Base-by-base conservation (phyloP, 2,888 invertebrate species). In the Nasonia oneida region DNA sequence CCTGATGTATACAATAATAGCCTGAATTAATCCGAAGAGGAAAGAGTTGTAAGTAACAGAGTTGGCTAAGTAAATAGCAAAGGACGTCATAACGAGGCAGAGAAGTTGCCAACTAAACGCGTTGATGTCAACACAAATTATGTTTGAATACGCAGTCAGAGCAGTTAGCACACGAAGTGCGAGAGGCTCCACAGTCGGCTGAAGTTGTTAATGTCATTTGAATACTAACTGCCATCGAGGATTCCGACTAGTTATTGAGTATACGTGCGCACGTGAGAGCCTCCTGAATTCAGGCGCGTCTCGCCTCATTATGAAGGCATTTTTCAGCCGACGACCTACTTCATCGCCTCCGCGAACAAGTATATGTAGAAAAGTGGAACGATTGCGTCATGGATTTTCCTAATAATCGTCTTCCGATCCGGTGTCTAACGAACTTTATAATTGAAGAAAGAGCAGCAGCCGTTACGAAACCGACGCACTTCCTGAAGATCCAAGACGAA, bases 41-140 rank as follows among this genome's bases (percentile, higher is more conserved):
- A 47, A 47, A 47, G 42, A 47, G 12, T 18, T 1, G 18, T 53
- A 53, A 15, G 29, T 29, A 29, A 29, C 29, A 29, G 29, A 29
- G 29, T 29, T 29, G 29, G 29, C 29, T 33, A 29, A 0, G 1
- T 47, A 47, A 2, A 12, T 12, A 47, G 47, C 12, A 47, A 12
- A 29, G 14, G 33, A 33, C 33, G 12, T 0, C 23, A 33, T 67
- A 67, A 67, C 15, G 33, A 67, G 67, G 33, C 33, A 67, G 67
- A 67, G 67, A 33, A 67, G 67, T 67, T 33, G 23, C 33, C 10
- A 67, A 67, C 67, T 67, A 67, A 33, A 67, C 33, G 15, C 67
- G 29, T 29, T 67, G 67, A 67, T 67, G 67, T 67, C 67, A 67
- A 67, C 67, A 67, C 14, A 67, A 67, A 67, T 67, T 67, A 67